A percentile compares a stretch with the other conserved stretches of the same genome.
Evolutionary conservation across 2,797 vertebrate genomes (phyloP).

Genomic region (Falco rusticolus): DNA sequence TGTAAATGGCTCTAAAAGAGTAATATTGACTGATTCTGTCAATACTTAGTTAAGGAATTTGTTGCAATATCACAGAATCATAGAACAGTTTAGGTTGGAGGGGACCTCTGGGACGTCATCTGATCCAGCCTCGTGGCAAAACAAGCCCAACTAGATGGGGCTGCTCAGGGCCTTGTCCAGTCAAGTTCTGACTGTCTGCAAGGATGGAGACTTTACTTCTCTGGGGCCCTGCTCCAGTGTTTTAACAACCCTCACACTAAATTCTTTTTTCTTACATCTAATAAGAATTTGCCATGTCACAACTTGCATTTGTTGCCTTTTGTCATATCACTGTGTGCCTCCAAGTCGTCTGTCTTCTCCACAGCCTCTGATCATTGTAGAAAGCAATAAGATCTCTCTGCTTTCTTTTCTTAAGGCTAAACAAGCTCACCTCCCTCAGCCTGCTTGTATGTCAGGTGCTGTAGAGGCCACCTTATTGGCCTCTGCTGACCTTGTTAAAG

Average conservation of each 20-base stretch:
- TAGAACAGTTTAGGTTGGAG: slow-evolving; percentile 29
- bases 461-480: background rate
- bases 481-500: background rate
- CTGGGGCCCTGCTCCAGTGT: background rate
- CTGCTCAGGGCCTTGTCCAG: background rate
- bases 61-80: slow-evolving; percentile 66
- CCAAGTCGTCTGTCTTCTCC: background rate
- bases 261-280: background rate
- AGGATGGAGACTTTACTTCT: background rate
- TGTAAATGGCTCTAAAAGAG: slow-evolving; percentile 76
- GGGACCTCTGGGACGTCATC: background rate
- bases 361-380: background rate
- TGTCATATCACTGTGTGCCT: background rate
- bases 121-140: background rate
- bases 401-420: background rate
- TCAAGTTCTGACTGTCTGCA: background rate
- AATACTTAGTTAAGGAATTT: slow-evolving; percentile 58
- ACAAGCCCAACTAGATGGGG: background rate
- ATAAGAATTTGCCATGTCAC: background rate
- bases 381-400: background rate
- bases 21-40: slow-evolving; percentile 77
- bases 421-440: background rate
- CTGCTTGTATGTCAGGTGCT: background rate
- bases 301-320: background rate
- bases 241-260: background rate